Percentiles rank a stretch among this genome's conserved stretches.
Conservation (phyloP, 2,888 invertebrate genomes). For the Sminthurides aquaticus region DNA sequence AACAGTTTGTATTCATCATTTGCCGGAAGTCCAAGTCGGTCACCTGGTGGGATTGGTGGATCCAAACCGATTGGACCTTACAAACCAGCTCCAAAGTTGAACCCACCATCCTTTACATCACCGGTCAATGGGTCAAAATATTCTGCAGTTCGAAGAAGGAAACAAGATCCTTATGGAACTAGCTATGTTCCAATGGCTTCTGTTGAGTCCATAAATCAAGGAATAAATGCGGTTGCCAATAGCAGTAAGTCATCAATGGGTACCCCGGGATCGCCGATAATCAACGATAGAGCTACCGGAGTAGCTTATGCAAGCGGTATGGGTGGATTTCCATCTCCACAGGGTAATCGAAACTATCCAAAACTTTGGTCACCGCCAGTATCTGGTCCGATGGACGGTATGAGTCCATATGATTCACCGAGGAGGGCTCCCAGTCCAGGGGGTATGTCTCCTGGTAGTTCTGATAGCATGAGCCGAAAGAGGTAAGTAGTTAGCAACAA, state of each 20-base stretch:
- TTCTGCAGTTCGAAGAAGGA: slow-evolving; percentile 14
- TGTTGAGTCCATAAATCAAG: slow-evolving; percentile 24
- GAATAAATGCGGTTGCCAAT: slow-evolving; percentile 16
- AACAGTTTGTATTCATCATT: slow-evolving; percentile 12
- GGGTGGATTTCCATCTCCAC: not conserved
- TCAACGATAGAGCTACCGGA: slow-evolving; percentile 7
- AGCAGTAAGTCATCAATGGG: slow-evolving; percentile 7
- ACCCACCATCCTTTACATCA: slow-evolving; percentile 12
- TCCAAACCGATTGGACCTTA: slow-evolving; percentile 23
- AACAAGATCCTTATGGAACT: slow-evolving; percentile 26
- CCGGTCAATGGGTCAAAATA: slow-evolving; percentile 8
- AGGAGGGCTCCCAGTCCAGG: slow-evolving; percentile 9
- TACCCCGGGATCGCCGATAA: slow-evolving; percentile 9
- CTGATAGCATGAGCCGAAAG: slow-evolving; percentile 16
- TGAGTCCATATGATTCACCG: not conserved
- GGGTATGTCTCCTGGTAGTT: slow-evolving; percentile 17
- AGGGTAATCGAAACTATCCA: not conserved
- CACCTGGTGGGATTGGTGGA: slow-evolving; percentile 16
- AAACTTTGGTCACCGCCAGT: slow-evolving; percentile 18
- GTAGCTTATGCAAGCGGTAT: slow-evolving; percentile 6
- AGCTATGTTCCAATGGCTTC: slow-evolving; percentile 34
- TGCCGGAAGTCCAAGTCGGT: not conserved
- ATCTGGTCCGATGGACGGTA: not conserved
- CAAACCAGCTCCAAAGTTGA: slow-evolving; percentile 7
- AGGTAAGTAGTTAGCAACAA: slow-evolving; percentile 1